phyloP scores from a whole-genome alignment of 2,797 vertebrate species.

The Pogoniulus pusillus region DNA sequence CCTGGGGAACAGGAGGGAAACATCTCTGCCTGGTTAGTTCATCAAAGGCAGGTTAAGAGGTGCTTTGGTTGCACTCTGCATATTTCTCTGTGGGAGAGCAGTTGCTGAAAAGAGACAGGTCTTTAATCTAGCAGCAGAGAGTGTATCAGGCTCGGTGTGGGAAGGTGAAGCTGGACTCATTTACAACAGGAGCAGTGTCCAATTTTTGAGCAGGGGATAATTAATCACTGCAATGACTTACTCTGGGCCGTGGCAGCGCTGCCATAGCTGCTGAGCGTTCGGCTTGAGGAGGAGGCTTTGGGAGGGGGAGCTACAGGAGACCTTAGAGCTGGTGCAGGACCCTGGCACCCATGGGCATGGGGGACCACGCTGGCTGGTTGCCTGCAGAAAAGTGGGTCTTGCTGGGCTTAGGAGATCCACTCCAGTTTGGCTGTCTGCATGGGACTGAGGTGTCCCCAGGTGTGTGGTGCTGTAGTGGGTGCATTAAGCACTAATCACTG shows the following conservation, averaged over 20 bases:
- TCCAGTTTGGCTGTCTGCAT: background rate
- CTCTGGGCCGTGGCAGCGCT: background rate
- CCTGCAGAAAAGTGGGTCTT: background rate
- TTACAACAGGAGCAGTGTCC: background rate
- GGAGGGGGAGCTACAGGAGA: background rate
- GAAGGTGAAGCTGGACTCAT: conserved; percentile 47
- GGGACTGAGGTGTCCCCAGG: background rate
- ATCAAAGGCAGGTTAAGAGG: conserved; percentile 14
- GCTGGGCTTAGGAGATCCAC: background rate
- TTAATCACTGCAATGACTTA: conserved; percentile 33
- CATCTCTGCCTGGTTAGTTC: background rate
- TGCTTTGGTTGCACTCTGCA: background rate
- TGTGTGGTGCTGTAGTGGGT: background rate
- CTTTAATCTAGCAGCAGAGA: conserved; percentile 42
- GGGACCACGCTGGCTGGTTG: background rate
- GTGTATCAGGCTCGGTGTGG: background rate
- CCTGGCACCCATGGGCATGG: background rate
- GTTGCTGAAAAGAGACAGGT: conserved; percentile 1
- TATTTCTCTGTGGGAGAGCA: conserved; percentile 1
- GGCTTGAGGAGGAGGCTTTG: background rate
- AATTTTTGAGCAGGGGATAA: conserved; percentile 21
- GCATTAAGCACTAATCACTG: conserved; percentile 2
- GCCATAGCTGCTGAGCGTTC: background rate
- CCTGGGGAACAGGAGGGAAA: background rate
- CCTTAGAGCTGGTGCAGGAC: background rate